Conservation (phyloP, 92 coral and sea anemone species). For the Pocillopora meandrina region DNA sequence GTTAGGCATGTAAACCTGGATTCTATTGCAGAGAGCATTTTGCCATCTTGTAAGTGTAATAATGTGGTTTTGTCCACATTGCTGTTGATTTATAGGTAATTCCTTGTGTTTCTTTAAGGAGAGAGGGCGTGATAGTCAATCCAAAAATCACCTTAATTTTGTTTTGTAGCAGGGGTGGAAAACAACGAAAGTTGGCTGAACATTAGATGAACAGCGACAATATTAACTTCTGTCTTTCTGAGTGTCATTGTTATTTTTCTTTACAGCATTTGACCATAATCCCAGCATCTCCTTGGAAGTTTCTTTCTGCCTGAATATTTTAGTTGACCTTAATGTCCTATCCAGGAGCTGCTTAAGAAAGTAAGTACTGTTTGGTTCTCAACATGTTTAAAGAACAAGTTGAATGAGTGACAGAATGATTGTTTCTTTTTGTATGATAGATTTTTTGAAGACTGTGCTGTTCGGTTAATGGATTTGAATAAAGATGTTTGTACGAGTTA, state of each 20-base stretch:
- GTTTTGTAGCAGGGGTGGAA: no score
- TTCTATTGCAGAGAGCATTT: conserved; percentile 68
- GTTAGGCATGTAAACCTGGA: conserved; percentile 69
- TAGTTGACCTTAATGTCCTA: conserved; percentile 76
- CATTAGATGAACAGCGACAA: neutral
- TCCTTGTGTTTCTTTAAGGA: no score
- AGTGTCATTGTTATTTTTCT: neutral
- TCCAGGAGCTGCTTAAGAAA: conserved; percentile 72
- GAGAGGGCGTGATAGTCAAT: no score
- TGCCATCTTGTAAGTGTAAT: conserved; percentile 85
- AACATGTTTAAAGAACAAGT: neutral
- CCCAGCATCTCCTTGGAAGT: conserved; percentile 70
- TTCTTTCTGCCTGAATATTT: conserved; percentile 83
- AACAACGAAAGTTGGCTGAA: no score
- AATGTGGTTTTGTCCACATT: neutral
- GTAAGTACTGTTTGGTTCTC: conserved; percentile 40
- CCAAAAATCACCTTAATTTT: no score
- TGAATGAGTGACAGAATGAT: neutral
- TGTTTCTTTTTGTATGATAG: conserved; percentile 21
- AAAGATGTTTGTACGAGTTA: conserved; percentile 64
- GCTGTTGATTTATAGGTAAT: neutral
- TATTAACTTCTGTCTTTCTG: neutral
- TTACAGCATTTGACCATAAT: conserved; percentile 76
- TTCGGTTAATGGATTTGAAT: conserved; percentile 79
- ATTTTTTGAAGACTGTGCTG: conserved; percentile 85